phyloP scores from a whole-genome alignment of 2,797 vertebrate genomes.

The Hylomyscus alleni region DNA sequence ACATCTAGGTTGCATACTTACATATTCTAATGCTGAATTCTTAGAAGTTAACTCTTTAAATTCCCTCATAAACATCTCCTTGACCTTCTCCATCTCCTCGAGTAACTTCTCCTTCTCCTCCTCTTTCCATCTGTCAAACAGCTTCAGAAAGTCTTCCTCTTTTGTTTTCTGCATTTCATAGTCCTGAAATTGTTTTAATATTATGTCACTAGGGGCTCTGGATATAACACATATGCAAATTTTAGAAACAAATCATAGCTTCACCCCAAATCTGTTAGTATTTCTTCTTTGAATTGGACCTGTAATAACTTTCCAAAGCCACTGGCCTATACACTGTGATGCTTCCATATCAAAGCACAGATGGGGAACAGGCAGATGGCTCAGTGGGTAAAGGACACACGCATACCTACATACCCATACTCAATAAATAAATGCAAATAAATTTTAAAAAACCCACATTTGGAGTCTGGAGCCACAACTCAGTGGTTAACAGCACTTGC shows the following conservation, averaged over 20 bases:
- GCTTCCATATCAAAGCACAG: constrained; percentile 1
- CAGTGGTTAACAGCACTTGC: neutral
- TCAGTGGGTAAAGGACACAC: neutral
- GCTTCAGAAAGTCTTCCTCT: constrained; percentile 92
- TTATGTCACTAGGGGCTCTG: constrained; percentile 2
- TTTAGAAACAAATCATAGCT: neutral
- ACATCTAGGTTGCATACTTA: constrained; percentile 82
- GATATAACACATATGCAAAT: neutral
- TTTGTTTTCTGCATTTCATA: constrained; percentile 92
- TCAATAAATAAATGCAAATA: neutral
- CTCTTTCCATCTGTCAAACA: constrained; percentile 94
- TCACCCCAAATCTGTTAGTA: neutral
- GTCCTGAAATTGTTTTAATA: constrained; percentile 89
- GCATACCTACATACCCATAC: too few species aligned
- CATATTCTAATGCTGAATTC: constrained; percentile 92
- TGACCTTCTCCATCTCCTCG: constrained; percentile 94
- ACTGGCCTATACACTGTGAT: neutral
- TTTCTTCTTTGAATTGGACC: neutral
- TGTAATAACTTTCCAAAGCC: neutral
- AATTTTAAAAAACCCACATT: too few species aligned
- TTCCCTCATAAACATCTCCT: constrained; percentile 94
- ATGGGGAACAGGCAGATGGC: neutral
- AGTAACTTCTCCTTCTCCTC: constrained; percentile 93
- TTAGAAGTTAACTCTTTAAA: constrained; percentile 93
- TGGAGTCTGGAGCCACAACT: neutral